phyloP scores from a whole-genome alignment of 2,888 invertebrate species.

The Prosopocoilus inquinatus region DNA sequence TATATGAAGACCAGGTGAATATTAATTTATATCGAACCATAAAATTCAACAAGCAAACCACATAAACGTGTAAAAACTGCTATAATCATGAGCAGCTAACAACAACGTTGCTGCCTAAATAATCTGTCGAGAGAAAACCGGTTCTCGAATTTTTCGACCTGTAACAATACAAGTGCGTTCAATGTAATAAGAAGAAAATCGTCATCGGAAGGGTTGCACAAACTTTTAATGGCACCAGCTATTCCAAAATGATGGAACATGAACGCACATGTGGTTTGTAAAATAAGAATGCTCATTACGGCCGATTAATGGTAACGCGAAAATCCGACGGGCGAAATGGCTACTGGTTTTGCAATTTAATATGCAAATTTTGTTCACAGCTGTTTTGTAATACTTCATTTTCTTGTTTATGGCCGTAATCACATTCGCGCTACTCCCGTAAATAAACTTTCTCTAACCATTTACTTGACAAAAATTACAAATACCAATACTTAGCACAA shows the following conservation, averaged over 20 bases:
- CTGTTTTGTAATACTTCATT: neutral
- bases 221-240: too few species aligned
- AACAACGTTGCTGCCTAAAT: conserved; percentile 46
- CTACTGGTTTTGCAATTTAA: conserved; percentile 34
- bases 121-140: conserved; percentile 47
- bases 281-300: too few species aligned
- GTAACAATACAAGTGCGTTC: neutral
- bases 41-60: conserved; percentile 50
- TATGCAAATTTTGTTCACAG: conserved; percentile 24
- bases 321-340: conserved; percentile 29
- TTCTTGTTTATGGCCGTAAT: too few species aligned
- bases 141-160: conserved; percentile 24
- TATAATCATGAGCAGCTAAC: conserved; percentile 51
- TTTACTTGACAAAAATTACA: too few species aligned
- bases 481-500: too few species aligned
- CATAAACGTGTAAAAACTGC: conserved; percentile 52
- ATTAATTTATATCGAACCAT: conserved; percentile 48
- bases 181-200: neutral
- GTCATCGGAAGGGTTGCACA: neutral
- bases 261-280: too few species aligned
- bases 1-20: conserved; percentile 37
- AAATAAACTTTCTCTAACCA: too few species aligned
- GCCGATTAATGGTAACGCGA: conserved; percentile 23
- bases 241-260: too few species aligned
- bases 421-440: too few species aligned